Base-by-base conservation (phyloP, 2,888 invertebrate species). In the Mesorhabditis belari region DNA sequence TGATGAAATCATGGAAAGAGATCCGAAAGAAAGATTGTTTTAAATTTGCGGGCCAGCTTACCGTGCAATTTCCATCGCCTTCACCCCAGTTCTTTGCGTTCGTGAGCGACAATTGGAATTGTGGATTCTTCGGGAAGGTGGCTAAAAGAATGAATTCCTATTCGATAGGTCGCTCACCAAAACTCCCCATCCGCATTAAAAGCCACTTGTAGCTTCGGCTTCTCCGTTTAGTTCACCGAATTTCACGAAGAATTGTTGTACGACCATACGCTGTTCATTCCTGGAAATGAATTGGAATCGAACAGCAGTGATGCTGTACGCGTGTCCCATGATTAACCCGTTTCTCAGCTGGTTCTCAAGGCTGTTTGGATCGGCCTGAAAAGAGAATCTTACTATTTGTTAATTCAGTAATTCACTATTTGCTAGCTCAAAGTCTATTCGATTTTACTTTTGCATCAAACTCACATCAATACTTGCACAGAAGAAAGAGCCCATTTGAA, bases 101-200 rank as follows among this genome's bases (percentile, higher is more conserved):
- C n/a, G n/a, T n/a, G n/a, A n/a, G n/a, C n/a, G n/a, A n/a, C n/a
- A n/a, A n/a, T n/a, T n/a, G n/a, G n/a, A n/a, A n/a, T n/a, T n/a
- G n/a, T n/a, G n/a, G n/a, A n/a, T n/a, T n/a, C n/a, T n/a, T n/a
- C n/a, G n/a, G n/a, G n/a, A n/a, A n/a, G n/a, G n/a, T n/a, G n/a
- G n/a, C n/a, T n/a, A n/a, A n/a, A n/a, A n/a, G n/a, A n/a, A n/a
- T n/a, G n/a, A n/a, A n/a, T 5, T n/a, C 21, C 6, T 12, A 25
- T 2, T 9, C 54, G 9, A 12, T 12, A 12, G 6, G 12, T 49
- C 4, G 62, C 74, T 70, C 66, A 84, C 95, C 95, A 96, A 83
- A 96, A 96, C 83, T 96, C 95, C 0, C 96, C 96, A 78, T 96
- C 95, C 3, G 88, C 87, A 74, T 90, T 91, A 69, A 92, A 91